A percentile compares a stretch with the other conserved stretches of the same genome.
Evolutionary conservation across 2,888 invertebrate species (phyloP).

Genomic region (Habroteleia sp.): DNA sequence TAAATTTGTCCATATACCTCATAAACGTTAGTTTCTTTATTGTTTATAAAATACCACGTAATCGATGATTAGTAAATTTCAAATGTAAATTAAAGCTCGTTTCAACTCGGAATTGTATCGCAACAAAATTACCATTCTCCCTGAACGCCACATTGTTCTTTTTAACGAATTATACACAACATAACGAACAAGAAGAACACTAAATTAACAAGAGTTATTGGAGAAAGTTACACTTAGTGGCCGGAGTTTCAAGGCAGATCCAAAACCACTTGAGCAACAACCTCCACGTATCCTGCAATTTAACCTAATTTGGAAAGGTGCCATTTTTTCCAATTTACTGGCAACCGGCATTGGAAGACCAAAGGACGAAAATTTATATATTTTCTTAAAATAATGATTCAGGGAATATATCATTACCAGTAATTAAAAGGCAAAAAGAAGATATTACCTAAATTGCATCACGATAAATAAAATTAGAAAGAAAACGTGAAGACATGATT

Average conservation of each 20-base stretch:
- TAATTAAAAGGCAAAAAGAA: too few species aligned
- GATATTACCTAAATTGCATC: too few species aligned
- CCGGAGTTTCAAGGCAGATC: constrained; percentile 47
- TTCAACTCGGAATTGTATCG: constrained; percentile 17
- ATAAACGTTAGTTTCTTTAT: constrained; percentile 14
- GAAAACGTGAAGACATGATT: too few species aligned
- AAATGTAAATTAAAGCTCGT: constrained; percentile 17
- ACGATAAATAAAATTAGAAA: too few species aligned
- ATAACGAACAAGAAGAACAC: constrained; percentile 58
- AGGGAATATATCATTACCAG: too few species aligned
- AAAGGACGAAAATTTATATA: constrained; percentile 14
- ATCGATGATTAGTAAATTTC: too few species aligned
- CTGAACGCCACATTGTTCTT: constrained; percentile 37
- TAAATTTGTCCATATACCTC: constrained; percentile 13
- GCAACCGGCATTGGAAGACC: constrained; percentile 6
- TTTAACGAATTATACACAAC: constrained; percentile 52
- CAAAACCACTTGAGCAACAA: constrained; percentile 35
- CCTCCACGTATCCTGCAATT: constrained; percentile 45
- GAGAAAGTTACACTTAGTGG: constrained; percentile 54
- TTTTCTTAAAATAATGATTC: constrained; percentile 16
- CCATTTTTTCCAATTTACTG: constrained; percentile 48
- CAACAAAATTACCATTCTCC: constrained; percentile 33
- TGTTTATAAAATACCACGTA: neutral
- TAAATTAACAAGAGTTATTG: constrained; percentile 63
- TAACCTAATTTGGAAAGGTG: constrained; percentile 48